These are phyloP conservation scores for Ephydatia muelleri DNA, from an alignment of 37 sponge, comb jelly and placozoan genomes.

Conservation along the genomic window DNA sequence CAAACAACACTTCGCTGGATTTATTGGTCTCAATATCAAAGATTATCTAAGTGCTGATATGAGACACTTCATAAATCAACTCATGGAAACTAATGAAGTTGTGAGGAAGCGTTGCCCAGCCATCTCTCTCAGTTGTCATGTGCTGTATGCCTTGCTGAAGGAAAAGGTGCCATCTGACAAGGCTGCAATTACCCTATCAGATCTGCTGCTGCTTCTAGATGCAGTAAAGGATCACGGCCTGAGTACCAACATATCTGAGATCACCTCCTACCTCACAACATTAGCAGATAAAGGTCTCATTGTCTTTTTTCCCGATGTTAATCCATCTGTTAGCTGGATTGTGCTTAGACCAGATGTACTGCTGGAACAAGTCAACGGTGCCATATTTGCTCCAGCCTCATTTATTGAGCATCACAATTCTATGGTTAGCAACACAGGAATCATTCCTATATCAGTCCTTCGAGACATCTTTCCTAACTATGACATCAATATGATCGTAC, in stretches of 20 bases:
- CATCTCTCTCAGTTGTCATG: constrained; percentile 6
- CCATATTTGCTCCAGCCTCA: constrained; percentile 24
- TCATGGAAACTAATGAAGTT: neutral
- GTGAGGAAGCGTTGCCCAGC: neutral
- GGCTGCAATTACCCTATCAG: neutral
- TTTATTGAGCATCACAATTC: neutral
- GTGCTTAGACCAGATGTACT: constrained; percentile 16
- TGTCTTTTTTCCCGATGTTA: neutral
- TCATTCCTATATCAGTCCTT: constrained; percentile 12
- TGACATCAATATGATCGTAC: constrained; percentile 9
- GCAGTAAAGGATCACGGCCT: neutral
- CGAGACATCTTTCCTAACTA: constrained; percentile 4
- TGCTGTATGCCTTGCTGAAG: constrained; percentile 13
- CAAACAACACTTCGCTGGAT: neutral
- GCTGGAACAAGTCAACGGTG: constrained; percentile 7
- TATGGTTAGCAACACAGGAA: constrained; percentile 6
- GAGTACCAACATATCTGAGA: neutral
- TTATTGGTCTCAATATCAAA: neutral
- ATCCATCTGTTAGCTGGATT: constrained; percentile 9
- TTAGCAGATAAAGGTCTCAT: constrained; percentile 11
- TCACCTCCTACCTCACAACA: neutral
- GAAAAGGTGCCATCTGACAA: neutral
- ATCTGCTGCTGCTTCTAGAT: neutral
- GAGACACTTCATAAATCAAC: neutral
- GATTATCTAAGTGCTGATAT: neutral